Conservation (phyloP, 2,888 invertebrate species). For the Lamellibrachia columna region DNA sequence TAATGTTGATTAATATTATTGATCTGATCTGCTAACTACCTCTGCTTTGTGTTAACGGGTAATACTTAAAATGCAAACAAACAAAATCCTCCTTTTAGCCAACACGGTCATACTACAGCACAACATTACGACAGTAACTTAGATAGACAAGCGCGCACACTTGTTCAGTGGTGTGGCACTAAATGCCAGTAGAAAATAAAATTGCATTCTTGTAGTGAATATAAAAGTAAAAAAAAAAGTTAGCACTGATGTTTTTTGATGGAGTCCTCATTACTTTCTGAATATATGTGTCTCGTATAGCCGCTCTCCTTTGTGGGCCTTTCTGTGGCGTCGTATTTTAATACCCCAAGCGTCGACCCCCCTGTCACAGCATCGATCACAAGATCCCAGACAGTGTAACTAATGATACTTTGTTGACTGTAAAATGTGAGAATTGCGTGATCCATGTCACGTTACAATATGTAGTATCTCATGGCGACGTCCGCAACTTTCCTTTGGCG, state of each 20-base stretch:
- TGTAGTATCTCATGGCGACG: background rate
- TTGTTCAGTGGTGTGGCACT: background rate
- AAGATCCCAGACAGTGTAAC: background rate
- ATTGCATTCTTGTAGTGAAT: background rate
- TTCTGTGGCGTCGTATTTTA: background rate
- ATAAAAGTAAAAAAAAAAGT: background rate
- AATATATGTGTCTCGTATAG: background rate
- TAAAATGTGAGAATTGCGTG: background rate
- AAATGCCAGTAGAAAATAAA: background rate
- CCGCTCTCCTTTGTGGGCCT: background rate
- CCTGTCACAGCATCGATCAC: background rate
- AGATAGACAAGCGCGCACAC: background rate
- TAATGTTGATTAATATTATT: background rate
- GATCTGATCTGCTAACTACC: background rate
- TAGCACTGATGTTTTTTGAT: background rate
- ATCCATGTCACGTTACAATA: background rate
- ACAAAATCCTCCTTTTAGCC: too few relatives aligned
- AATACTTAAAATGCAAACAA: too few relatives aligned
- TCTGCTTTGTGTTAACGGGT: too few relatives aligned
- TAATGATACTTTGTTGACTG: background rate
- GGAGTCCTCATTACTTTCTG: background rate
- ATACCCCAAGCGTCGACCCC: background rate
- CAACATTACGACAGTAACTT: background rate
- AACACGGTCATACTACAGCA: background rate
- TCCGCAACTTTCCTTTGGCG: background rate